These are phyloP conservation scores for Eupithecia abbreviata DNA, from an alignment of 2,888 invertebrate genomes.

Conservation along the genomic window DNA sequence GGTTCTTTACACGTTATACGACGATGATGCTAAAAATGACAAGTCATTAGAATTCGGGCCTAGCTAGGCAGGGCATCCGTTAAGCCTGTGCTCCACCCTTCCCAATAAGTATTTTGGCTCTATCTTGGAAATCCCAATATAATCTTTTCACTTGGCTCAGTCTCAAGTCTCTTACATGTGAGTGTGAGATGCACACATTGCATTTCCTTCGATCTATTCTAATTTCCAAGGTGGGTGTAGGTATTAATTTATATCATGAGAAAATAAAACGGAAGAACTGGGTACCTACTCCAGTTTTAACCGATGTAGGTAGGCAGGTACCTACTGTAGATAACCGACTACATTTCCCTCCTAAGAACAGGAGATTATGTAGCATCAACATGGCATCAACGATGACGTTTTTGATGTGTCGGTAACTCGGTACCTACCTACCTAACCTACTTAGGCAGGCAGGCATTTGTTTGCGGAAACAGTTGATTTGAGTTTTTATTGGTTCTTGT, in stretches of 20 bases:
- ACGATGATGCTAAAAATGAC: neutral
- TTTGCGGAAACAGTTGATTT: conserved; percentile 10
- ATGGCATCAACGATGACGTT: conserved; percentile 3
- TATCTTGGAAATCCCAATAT: conserved; percentile 20
- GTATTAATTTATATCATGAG: neutral
- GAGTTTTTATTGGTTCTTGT: conserved; percentile 2
- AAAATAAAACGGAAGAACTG: neutral
- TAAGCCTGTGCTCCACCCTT: neutral
- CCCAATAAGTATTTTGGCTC: conserved; percentile 21
- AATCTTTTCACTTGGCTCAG: conserved; percentile 24
- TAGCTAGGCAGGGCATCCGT: neutral
- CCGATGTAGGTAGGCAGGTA: neutral
- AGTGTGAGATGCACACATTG: conserved; percentile 33
- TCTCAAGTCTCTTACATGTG: conserved; percentile 15
- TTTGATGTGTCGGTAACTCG: neutral
- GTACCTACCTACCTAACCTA: neutral
- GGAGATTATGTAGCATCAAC: neutral
- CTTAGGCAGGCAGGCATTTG: neutral
- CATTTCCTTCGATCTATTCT: conserved; percentile 14
- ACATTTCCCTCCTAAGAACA: neutral
- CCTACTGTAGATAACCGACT: neutral
- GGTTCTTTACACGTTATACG: neutral
- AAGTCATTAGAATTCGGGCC: neutral
- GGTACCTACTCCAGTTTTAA: neutral
- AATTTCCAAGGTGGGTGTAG: neutral